Evolutionary conservation across 2,888 invertebrate species (phyloP), one percentile per base, ranked within the genome.

Genomic region (Nymphalis polychloros): DNA sequence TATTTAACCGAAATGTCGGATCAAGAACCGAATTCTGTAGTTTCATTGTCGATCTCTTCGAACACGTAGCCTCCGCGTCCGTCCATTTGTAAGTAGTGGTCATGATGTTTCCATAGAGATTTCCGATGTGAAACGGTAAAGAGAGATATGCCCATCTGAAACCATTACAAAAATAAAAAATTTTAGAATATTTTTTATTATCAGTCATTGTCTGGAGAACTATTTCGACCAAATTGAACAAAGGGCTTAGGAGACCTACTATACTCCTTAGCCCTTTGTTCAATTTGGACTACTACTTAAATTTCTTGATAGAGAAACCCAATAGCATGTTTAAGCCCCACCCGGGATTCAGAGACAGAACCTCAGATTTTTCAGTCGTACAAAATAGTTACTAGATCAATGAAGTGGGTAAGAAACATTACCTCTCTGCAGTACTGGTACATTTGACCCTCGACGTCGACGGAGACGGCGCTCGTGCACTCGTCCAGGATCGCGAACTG

Each of bases 401-500:
- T 35, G 2, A 41, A 41, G 35, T 8, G 41, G 41, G 41, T 10
- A 49, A 19, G 23, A 27, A 20, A 6, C 3, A 17, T 17, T 73
- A 94, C 95, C 91, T 97, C 95, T 78, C 97, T 94, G 82, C 98
- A 98, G 88, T 98, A 98, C 77, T 96, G 96, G 84, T 99, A 99
- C 97, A 99, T 99, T 75, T 95, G 96, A 41, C 98, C 98, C 85
- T 99, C 99, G 0, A 99, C 99, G 86, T 99, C 99, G 0, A 99
- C 98, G 61, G 98, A 98, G 0, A 99, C 99, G 0, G 99, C 99
- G 85, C 98, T 98, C 0, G 99, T 99, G 84, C 99, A 99, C 87
- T 99, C 99, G 83, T 99, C 99, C 77, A 99, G 92, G 80, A 99
- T 99, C 16, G 99, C 99, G 92, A 99, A 99, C 90, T 99, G 98